phyloP scores from a whole-genome alignment of 37 sponge, comb jelly and placozoan genomes.

The Lycopodina hypogea region DNA sequence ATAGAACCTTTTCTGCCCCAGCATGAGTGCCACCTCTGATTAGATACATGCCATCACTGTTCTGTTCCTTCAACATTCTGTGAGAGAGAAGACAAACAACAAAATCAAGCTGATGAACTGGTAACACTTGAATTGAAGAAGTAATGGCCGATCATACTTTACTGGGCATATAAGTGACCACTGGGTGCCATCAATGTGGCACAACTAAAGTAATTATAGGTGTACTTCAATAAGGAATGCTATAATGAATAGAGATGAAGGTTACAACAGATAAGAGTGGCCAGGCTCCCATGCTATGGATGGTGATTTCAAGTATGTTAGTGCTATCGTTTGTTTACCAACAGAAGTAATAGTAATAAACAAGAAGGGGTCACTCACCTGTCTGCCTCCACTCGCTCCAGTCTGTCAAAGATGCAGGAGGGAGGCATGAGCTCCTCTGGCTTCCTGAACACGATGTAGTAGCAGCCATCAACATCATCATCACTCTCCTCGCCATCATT shows the following conservation, averaged over 20 bases:
- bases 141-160: too few relatives aligned
- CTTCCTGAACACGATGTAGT: conserved; percentile 51
- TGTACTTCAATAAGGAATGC: too few relatives aligned
- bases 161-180: too few relatives aligned
- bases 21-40: conserved; percentile 58
- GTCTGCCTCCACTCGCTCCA: conserved; percentile 49
- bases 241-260: too few relatives aligned
- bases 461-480: conserved; percentile 30
- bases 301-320: too few relatives aligned
- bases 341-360: too few relatives aligned
- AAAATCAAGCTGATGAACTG: not conserved
- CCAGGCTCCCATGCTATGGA: too few relatives aligned
- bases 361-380: conserved; percentile 32
- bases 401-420: conserved; percentile 45
- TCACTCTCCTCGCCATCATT: not conserved
- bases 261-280: too few relatives aligned
- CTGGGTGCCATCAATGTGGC: too few relatives aligned
- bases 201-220: too few relatives aligned
- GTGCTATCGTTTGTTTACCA: too few relatives aligned
- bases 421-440: conserved; percentile 57
- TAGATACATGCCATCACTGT: conserved; percentile 57
- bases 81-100: not conserved
- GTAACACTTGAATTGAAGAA: too few relatives aligned
- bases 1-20: conserved; percentile 56
- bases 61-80: conserved; percentile 28